These are phyloP conservation scores for Mesochorus sp. DNA, from an alignment of 2,888 invertebrate species.

Conservation along the genomic window DNA sequence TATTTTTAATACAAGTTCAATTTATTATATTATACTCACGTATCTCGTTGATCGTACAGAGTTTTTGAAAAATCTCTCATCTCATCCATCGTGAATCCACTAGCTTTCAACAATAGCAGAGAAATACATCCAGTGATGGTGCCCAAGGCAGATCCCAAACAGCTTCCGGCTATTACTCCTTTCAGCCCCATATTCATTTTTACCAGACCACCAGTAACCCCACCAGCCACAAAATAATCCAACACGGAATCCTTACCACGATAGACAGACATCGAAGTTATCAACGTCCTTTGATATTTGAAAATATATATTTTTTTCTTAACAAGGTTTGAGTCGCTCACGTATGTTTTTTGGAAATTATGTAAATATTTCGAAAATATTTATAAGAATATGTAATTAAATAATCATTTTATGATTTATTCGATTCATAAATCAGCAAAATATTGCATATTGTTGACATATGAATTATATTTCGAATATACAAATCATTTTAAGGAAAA, in stretches of 20 bases:
- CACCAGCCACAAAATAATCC: constrained; percentile 87
- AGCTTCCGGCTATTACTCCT: constrained; percentile 87
- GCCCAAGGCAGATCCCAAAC: constrained; percentile 86
- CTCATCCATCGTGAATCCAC: constrained; percentile 87
- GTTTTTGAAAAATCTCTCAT: constrained; percentile 85
- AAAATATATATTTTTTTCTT: no score
- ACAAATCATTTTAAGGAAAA: no score
- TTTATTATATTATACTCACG: not conserved
- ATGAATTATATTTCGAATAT: no score
- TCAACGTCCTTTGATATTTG: constrained; percentile 83
- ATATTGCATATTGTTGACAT: no score
- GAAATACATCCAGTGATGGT: constrained; percentile 85
- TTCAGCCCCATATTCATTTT: constrained; percentile 87
- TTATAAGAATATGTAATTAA: no score
- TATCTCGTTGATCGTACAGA: constrained; percentile 73
- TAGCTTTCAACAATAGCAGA: constrained; percentile 83
- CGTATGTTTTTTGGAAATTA: no score
- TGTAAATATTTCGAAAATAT: no score
- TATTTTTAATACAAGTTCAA: not conserved
- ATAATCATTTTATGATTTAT: no score
- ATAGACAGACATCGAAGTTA: constrained; percentile 87
- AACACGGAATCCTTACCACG: constrained; percentile 86
- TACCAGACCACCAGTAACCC: constrained; percentile 86
- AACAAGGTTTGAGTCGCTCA: no score
- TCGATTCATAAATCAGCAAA: no score